Conservation (phyloP, 2,888 invertebrate genomes). For the Cartodere bifasciata region DNA sequence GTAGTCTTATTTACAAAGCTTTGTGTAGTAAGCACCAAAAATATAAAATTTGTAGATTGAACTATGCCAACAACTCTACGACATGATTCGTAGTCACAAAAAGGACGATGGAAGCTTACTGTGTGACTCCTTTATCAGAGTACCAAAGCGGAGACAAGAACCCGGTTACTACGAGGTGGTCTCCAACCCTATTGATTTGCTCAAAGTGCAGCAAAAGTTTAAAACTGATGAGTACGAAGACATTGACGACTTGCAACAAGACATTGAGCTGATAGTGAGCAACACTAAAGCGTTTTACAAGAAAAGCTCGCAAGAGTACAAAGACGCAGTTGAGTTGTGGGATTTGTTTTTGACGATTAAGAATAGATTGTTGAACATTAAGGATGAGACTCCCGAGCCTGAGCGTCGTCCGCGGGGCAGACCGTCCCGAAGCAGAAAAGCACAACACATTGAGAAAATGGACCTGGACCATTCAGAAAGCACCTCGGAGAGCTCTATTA, state of each 20-base stretch:
- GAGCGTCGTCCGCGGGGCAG: too few relatives aligned
- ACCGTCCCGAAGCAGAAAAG: constrained; percentile 12
- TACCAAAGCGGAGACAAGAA: constrained; percentile 86
- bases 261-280: constrained; percentile 81
- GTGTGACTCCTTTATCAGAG: constrained; percentile 90
- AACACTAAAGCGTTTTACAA: constrained; percentile 96
- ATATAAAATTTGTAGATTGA: constrained; percentile 47
- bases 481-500: constrained; percentile 55
- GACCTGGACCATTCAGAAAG: constrained; percentile 49
- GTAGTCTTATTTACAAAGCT: constrained; percentile 18
- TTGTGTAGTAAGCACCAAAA: not conserved
- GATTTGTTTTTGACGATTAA: constrained; percentile 61
- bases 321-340: constrained; percentile 82
- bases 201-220: constrained; percentile 90
- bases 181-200: constrained; percentile 85
- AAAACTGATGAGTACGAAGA: constrained; percentile 96
- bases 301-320: constrained; percentile 69
- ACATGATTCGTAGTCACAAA: constrained; percentile 78
- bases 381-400: constrained; percentile 35
- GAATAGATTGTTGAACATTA: constrained; percentile 30
- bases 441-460: constrained; percentile 22
- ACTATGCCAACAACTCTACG: constrained; percentile 84
- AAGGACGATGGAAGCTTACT: constrained; percentile 82
- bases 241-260: constrained; percentile 78
- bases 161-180: constrained; percentile 88